Conservation (phyloP, 2,113 vertebrate species). For the Ancistrus triradiatus region DNA sequence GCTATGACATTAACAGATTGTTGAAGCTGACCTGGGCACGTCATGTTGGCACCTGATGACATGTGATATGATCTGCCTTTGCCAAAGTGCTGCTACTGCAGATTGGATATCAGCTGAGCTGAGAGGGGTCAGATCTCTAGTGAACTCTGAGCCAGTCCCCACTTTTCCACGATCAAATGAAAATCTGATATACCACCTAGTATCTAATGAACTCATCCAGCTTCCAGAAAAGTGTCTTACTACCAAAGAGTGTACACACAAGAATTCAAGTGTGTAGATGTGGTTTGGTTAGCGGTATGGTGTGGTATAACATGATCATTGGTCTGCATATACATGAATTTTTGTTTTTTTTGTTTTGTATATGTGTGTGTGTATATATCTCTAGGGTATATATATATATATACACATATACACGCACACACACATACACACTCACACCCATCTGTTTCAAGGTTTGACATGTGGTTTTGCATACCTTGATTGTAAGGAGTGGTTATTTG, state of each 20-base stretch:
- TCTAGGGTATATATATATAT: conserved; percentile 2
- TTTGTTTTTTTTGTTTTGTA: too few species aligned
- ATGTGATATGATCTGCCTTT: conserved; percentile 49
- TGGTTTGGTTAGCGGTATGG: too few species aligned
- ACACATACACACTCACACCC: too few species aligned
- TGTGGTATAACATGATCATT: too few species aligned
- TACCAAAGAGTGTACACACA: too few species aligned
- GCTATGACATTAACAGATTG: conserved; percentile 63
- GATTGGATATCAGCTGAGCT: conserved; percentile 52
- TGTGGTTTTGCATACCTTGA: too few species aligned
- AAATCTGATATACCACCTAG: conserved; percentile 37
- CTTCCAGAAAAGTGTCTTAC: too few species aligned
- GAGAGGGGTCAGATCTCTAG: conserved; percentile 39
- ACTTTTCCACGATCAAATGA: conserved; percentile 39
- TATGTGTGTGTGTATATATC: too few species aligned
- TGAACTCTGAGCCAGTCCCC: conserved; percentile 35
- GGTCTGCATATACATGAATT: neutral
- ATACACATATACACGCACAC: neutral
- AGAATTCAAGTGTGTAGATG: too few species aligned
- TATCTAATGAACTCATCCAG: neutral
- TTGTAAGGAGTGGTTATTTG: too few species aligned
- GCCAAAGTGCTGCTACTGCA: conserved; percentile 36
- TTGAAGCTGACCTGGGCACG: conserved; percentile 57
- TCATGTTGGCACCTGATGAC: conserved; percentile 58
- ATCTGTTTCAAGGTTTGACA: too few species aligned